A percentile compares a stretch with the other conserved stretches of the same genome.
Conservation (phyloP, 2,888 invertebrate genomes). For the Oligia strigilis region DNA sequence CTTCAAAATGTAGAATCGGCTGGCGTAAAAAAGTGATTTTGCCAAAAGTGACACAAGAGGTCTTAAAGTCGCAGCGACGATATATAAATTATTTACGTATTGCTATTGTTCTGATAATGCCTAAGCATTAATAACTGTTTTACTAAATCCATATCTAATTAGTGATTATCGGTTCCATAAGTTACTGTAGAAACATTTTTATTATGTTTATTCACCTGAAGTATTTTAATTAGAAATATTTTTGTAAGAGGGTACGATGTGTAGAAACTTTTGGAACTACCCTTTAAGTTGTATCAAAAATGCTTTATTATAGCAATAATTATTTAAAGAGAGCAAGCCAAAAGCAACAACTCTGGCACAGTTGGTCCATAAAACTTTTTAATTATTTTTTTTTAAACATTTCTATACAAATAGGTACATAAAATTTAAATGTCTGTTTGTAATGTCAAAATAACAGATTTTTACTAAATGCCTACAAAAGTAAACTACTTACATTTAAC, state of each 20-base stretch:
- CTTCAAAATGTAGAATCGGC: too few species aligned
- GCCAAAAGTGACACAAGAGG: too few species aligned
- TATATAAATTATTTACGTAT: background rate
- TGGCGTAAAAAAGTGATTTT: too few species aligned
- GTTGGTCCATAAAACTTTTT: too few species aligned
- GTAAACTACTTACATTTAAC: too few species aligned
- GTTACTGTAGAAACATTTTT: background rate
- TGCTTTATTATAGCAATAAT: background rate
- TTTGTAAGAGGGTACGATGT: background rate
- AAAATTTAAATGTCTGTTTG: too few species aligned
- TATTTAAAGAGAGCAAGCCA: background rate
- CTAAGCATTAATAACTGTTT: background rate
- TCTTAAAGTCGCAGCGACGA: too few species aligned
- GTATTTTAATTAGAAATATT: background rate
- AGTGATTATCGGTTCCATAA: background rate
- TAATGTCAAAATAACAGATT: too few species aligned
- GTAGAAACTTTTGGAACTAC: background rate
- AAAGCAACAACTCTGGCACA: background rate
- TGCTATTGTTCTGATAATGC: constrained; percentile 24
- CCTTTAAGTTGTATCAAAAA: background rate
- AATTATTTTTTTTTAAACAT: too few species aligned
- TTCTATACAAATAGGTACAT: too few species aligned
- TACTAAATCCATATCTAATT: constrained; percentile 3
- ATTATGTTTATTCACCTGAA: background rate
- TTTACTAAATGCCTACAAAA: too few species aligned